phyloP scores from a whole-genome alignment of 2,888 invertebrate genomes.

The Dexiosoma caninum region DNA sequence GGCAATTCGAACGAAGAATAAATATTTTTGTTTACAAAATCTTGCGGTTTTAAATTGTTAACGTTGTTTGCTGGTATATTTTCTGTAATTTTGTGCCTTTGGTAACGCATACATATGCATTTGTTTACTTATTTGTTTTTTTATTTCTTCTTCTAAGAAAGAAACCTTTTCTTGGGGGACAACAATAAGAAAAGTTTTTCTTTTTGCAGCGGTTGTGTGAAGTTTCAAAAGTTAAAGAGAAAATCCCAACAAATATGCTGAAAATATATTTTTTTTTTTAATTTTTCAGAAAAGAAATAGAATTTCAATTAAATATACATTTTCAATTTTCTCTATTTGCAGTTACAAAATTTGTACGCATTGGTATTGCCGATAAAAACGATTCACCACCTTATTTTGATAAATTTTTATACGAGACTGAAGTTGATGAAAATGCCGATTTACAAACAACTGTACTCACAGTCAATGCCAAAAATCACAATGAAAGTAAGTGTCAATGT shows the following conservation, averaged over 20 bases:
- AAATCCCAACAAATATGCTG: constrained; percentile 9
- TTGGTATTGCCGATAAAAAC: constrained; percentile 99
- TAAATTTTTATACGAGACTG: constrained; percentile 96
- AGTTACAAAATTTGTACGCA: constrained; percentile 98
- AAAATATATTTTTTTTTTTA: no score
- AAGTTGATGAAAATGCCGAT: constrained; percentile 98
- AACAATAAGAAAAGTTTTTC: neutral
- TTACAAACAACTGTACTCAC: constrained; percentile 97
- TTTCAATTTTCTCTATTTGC: constrained; percentile 77
- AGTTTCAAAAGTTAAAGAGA: neutral
- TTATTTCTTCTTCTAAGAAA: no score
- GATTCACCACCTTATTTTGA: constrained; percentile 99
- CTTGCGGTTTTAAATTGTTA: neutral
- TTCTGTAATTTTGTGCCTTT: neutral
- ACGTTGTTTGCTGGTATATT: neutral
- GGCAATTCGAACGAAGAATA: neutral
- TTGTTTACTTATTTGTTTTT: no score
- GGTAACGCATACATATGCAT: no score
- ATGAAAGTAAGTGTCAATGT: constrained; percentile 91
- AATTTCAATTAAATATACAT: neutral
- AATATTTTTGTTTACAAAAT: neutral
- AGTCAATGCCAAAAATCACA: constrained; percentile 99
- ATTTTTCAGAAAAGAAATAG: no score
- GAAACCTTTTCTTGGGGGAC: neutral
- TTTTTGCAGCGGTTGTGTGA: neutral